These are phyloP conservation scores for Melanotaenia duboulayi DNA, from an alignment of 2,113 vertebrate genomes.

Conservation along the genomic window DNA sequence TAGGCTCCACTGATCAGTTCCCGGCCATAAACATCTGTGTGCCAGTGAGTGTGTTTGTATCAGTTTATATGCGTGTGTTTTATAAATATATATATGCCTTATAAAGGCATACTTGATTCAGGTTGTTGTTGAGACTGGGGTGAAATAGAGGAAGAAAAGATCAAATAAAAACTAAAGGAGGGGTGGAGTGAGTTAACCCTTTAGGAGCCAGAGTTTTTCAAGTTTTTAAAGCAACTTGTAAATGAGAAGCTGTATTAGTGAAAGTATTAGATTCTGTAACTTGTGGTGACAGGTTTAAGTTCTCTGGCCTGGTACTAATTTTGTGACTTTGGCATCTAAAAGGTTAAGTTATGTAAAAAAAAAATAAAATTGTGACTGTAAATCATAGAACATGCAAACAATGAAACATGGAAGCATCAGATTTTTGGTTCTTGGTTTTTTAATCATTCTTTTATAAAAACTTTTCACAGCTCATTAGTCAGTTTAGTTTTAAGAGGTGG, in stretches of 20 bases:
- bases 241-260: too few relatives aligned
- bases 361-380: background rate
- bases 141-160: slow-evolving; percentile 13
- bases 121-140: slow-evolving; percentile 27
- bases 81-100: too few relatives aligned
- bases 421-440: background rate
- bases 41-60: slow-evolving; percentile 1
- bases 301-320: too few relatives aligned
- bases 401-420: background rate
- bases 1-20: slow-evolving; percentile 68
- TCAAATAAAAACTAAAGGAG: slow-evolving; percentile 5
- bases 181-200: background rate
- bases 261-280: too few relatives aligned
- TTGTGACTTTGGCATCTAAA: background rate
- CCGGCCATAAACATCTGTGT: slow-evolving; percentile 52
- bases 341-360: background rate
- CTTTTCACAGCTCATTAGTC: background rate
- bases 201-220: too few relatives aligned
- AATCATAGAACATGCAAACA: background rate
- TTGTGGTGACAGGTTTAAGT: too few relatives aligned
- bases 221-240: too few relatives aligned
- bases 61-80: slow-evolving; percentile 53
- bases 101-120: slow-evolving; percentile 36
- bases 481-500: background rate
- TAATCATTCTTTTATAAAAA: background rate